Conservation (phyloP, 2,113 vertebrate genomes). For the Gymnarchus niloticus region DNA sequence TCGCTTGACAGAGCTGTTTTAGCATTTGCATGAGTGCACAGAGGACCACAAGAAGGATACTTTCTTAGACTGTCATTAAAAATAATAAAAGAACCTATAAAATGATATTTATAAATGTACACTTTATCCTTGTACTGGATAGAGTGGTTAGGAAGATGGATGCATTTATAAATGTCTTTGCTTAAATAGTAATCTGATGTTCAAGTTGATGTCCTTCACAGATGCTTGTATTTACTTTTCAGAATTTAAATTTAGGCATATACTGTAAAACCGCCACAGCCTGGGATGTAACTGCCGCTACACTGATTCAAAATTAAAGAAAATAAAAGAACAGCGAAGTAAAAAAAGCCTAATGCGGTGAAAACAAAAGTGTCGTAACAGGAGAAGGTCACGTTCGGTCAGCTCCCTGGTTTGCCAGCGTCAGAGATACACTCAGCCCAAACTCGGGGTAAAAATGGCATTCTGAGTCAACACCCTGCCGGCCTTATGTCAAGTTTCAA, state of each 20-base stretch:
- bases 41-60: conserved; percentile 77
- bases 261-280: background rate
- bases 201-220: background rate
- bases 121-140: conserved; percentile 1
- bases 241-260: background rate
- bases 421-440: conserved; percentile 13
- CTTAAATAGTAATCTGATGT: conserved; percentile 5
- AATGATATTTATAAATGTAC: background rate
- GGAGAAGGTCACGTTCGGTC: conserved; percentile 40
- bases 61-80: conserved; percentile 23
- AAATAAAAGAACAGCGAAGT: background rate
- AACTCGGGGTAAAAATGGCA: conserved; percentile 39
- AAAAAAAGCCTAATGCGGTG: conserved; percentile 22
- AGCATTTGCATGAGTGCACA: conserved; percentile 83
- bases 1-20: conserved; percentile 88
- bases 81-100: background rate
- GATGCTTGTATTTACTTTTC: background rate
- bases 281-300: background rate
- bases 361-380: conserved; percentile 31
- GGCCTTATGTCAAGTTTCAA: conserved; percentile 40
- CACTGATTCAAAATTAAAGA: background rate
- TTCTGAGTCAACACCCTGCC: conserved; percentile 46
- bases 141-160: background rate
- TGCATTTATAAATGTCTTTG: conserved; percentile 6
- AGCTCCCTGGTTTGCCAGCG: conserved; percentile 15